Evolutionary conservation across 2,888 invertebrate genomes (phyloP).

Genomic region (Pyrrhosoma nymphula): DNA sequence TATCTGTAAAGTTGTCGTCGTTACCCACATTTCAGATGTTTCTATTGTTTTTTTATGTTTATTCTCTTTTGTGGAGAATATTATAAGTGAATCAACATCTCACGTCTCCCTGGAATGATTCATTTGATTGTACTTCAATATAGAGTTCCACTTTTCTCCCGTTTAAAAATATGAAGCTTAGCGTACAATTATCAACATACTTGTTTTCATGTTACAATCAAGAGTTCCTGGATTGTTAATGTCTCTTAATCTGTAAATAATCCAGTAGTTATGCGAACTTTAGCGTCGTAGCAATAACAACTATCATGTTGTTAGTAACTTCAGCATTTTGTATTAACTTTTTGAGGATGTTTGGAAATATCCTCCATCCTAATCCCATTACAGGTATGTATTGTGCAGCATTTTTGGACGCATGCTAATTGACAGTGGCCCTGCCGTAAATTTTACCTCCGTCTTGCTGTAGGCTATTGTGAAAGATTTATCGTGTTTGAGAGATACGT

Average conservation of each 20-base stretch:
- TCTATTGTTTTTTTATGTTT: no score
- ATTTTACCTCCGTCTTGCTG: slow-evolving; percentile 9
- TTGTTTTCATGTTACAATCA: no score
- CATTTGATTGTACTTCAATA: no score
- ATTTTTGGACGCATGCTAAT: neutral
- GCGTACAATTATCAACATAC: no score
- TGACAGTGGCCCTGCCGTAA: neutral
- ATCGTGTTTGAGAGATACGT: neutral
- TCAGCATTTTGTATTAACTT: neutral
- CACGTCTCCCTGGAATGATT: no score
- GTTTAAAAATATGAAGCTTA: no score
- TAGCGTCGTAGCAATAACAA: neutral
- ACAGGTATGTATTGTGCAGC: neutral
- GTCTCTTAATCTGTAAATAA: neutral
- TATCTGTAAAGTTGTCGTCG: no score
- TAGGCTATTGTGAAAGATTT: neutral
- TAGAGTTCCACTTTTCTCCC: no score
- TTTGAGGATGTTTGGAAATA: neutral
- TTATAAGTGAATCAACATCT: no score
- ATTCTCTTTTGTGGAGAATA: no score
- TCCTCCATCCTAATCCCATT: neutral
- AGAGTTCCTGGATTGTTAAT: no score
- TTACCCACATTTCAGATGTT: no score
- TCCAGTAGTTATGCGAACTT: neutral
- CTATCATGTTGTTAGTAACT: neutral